Percentiles rank a stretch among this genome's conserved stretches.
Evolutionary conservation across 2,113 vertebrate genomes (phyloP).

Genomic region (Holacanthus passer): DNA sequence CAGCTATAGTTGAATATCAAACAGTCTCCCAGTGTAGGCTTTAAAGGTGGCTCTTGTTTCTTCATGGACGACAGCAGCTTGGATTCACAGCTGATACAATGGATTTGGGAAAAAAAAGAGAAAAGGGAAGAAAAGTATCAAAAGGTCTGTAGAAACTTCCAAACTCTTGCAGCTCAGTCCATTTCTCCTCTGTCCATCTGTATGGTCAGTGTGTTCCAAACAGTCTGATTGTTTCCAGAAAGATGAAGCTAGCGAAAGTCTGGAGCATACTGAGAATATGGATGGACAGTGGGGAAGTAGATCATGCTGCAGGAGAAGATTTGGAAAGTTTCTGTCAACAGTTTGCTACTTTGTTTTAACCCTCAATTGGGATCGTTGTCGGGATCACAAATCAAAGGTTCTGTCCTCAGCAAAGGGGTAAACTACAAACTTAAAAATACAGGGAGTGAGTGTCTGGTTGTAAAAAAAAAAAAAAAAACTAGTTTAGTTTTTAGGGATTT

Average conservation of each 20-base stretch:
- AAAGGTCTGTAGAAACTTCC: conserved; percentile 25
- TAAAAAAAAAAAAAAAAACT: too few relatives aligned
- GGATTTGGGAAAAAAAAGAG: neutral
- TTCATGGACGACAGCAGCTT: conserved; percentile 16
- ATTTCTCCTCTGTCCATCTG: conserved; percentile 44
- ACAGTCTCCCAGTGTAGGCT: neutral
- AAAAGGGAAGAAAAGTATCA: neutral
- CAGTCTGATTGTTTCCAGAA: conserved; percentile 1
- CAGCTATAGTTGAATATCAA: neutral
- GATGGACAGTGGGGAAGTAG: neutral
- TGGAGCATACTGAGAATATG: neutral
- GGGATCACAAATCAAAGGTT: conserved; percentile 4
- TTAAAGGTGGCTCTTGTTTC: neutral
- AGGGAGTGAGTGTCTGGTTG: neutral
- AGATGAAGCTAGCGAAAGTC: neutral
- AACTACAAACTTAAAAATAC: neutral
- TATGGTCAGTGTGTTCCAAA: conserved; percentile 37
- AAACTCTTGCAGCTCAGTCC: conserved; percentile 7
- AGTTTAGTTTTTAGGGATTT: neutral
- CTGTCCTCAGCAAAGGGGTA: neutral
- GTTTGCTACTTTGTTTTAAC: neutral
- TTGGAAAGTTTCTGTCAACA: neutral
- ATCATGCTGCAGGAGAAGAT: neutral
- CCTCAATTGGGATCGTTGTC: neutral
- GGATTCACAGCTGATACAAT: conserved; percentile 29